Conservation (phyloP, 2,113 vertebrate genomes). For the Paraplagusia blochii region DNA sequence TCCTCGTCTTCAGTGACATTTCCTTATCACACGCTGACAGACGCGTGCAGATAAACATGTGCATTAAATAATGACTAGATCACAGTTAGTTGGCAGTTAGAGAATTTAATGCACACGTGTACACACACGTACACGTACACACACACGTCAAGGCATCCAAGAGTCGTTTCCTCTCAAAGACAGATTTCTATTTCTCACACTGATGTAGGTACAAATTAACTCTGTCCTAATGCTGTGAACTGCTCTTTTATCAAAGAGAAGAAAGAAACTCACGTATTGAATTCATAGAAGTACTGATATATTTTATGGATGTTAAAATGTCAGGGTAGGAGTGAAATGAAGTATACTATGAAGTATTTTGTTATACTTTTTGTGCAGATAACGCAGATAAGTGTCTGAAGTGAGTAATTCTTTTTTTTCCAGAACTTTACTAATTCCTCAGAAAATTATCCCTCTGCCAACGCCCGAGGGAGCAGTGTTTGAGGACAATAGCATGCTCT, state of each 20-base stretch:
- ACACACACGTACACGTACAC: constrained; percentile 76
- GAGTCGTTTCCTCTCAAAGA: constrained; percentile 83
- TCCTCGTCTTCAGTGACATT: constrained; percentile 70
- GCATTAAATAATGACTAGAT: constrained; percentile 68
- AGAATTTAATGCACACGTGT: constrained; percentile 22
- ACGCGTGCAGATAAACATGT: constrained; percentile 62
- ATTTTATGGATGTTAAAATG: constrained; percentile 9
- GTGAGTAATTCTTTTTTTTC: too few species aligned
- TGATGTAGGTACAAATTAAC: constrained; percentile 80
- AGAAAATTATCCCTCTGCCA: too few species aligned
- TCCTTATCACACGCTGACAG: constrained; percentile 71
- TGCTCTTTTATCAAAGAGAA: constrained; percentile 41
- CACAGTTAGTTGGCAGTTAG: constrained; percentile 56
- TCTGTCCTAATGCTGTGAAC: constrained; percentile 63
- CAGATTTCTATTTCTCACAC: constrained; percentile 82
- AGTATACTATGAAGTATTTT: too few species aligned
- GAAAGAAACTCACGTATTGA: constrained; percentile 15
- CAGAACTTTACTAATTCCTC: too few species aligned
- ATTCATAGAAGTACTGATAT: constrained; percentile 17
- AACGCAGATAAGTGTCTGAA: too few species aligned
- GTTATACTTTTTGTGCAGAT: too few species aligned
- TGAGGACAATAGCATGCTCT: too few species aligned
- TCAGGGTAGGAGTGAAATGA: constrained; percentile 15
- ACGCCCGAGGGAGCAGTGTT: too few species aligned
- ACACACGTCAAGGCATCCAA: constrained; percentile 80